These are phyloP conservation scores for Azorinus chamasolen DNA, from an alignment of 2,888 invertebrate species.

Conservation along the genomic window DNA sequence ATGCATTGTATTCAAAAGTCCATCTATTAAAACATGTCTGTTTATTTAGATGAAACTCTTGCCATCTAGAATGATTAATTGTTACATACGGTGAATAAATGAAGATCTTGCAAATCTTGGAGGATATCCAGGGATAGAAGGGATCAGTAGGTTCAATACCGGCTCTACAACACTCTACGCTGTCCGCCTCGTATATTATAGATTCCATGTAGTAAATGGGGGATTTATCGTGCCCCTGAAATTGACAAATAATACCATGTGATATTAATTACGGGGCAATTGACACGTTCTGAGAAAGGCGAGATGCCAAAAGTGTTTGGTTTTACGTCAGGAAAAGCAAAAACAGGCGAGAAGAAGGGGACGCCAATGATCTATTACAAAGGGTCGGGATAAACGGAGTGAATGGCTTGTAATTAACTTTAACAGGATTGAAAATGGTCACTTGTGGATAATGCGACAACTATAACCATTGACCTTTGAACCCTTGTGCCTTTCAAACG, in stretches of 20 bases:
- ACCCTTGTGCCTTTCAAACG: too few species aligned
- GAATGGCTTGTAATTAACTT: too few species aligned
- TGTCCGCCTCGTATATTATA: constrained; percentile 46
- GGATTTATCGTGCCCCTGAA: constrained; percentile 36
- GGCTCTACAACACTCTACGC: constrained; percentile 31
- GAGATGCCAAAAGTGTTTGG: too few species aligned
- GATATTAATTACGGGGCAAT: constrained; percentile 64
- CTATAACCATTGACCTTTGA: too few species aligned
- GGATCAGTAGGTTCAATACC: constrained; percentile 45
- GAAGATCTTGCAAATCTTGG: constrained; percentile 45
- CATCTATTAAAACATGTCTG: constrained; percentile 50
- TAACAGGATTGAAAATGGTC: too few species aligned
- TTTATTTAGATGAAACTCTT: constrained; percentile 60
- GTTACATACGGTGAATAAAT: constrained; percentile 48
- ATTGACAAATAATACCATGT: constrained; percentile 40
- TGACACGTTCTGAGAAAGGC: constrained; percentile 39
- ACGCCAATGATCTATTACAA: too few species aligned
- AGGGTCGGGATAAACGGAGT: too few species aligned
- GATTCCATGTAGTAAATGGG: not conserved
- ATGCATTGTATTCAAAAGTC: constrained; percentile 56
- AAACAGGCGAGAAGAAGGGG: too few species aligned
- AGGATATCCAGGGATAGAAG: constrained; percentile 41
- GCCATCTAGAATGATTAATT: constrained; percentile 61
- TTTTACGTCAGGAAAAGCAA: too few species aligned
- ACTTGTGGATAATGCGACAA: too few species aligned